phyloP scores from a whole-genome alignment of 2,113 vertebrate genomes.

The Labeo catla region DNA sequence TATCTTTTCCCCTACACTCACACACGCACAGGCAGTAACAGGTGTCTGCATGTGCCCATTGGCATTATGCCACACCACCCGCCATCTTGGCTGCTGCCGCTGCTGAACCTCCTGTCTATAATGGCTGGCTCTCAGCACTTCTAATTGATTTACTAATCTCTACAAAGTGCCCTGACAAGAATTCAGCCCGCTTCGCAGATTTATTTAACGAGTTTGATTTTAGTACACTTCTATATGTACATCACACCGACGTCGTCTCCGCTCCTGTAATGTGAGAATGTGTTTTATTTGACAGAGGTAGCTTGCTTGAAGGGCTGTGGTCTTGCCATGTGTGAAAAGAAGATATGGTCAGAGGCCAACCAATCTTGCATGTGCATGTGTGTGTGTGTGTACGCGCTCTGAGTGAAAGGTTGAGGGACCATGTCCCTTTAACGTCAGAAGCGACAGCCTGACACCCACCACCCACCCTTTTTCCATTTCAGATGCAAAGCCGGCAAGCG shows the following conservation, averaged over 20 bases:
- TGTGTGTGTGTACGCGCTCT: constrained; percentile 18
- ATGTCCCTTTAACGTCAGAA: constrained; percentile 64
- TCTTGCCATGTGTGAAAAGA: constrained; percentile 51
- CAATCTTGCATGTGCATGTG: constrained; percentile 39
- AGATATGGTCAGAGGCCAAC: constrained; percentile 62
- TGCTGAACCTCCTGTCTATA: constrained; percentile 65
- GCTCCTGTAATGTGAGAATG: constrained; percentile 13
- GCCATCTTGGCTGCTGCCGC: constrained; percentile 73
- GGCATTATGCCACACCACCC: constrained; percentile 71
- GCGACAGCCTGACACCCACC: constrained; percentile 64
- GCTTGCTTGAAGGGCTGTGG: constrained; percentile 26
- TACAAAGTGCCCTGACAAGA: constrained; percentile 54
- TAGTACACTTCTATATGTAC: constrained; percentile 20
- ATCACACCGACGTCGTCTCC: background rate
- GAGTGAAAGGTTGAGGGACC: constrained; percentile 56
- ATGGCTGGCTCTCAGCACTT: constrained; percentile 67
- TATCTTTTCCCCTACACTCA: background rate
- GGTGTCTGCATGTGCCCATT: constrained; percentile 78
- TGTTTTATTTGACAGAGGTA: constrained; percentile 40
- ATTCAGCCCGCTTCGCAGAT: constrained; percentile 37
- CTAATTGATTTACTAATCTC: constrained; percentile 64
- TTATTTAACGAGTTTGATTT: constrained; percentile 41
- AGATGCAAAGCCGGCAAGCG: constrained; percentile 78
- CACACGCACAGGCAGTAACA: constrained; percentile 68
- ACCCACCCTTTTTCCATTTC: constrained; percentile 74